A percentile compares a stretch with the other conserved stretches of the same genome.
Evolutionary conservation across 2,113 vertebrate genomes (phyloP).

Genomic region (Onychostruthus taczanowskii): DNA sequence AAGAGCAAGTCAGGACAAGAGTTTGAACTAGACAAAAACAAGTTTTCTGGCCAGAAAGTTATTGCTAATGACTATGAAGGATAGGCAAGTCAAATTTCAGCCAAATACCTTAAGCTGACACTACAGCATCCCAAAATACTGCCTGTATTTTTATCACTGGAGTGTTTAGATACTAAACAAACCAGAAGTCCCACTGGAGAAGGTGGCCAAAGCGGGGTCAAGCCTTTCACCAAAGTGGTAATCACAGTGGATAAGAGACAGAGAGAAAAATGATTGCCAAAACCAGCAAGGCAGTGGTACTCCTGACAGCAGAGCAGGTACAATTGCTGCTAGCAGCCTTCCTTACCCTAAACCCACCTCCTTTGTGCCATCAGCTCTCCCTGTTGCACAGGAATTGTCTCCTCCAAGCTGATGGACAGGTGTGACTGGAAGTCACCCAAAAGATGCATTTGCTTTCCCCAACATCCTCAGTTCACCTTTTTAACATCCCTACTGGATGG

Average conservation of each 20-base stretch:
- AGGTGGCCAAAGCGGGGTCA: not conserved
- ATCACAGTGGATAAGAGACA: not conserved
- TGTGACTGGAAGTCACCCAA: not conserved
- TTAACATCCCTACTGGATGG: not conserved
- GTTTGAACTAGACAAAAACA: conserved; percentile 27
- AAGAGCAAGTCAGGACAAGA: conserved; percentile 55
- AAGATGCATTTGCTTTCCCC: not conserved
- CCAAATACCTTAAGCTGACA: not conserved
- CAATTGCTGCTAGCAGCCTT: not conserved
- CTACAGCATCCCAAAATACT: not conserved
- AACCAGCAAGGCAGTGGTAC: not conserved
- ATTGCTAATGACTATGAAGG: not conserved
- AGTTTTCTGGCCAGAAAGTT: conserved; percentile 9
- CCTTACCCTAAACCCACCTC: not conserved
- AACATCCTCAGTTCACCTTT: not conserved
- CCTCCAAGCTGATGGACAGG: not conserved
- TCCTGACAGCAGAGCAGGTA: not conserved
- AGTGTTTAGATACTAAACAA: not conserved
- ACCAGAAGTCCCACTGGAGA: not conserved
- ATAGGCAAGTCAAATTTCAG: not conserved
- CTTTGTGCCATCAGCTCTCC: not conserved
- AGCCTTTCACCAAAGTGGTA: not conserved
- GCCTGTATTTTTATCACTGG: not conserved
- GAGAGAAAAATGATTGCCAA: not conserved
- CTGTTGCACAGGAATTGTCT: not conserved